Base-by-base conservation (phyloP, 2,888 invertebrate species). In the Osmoderma eremita region DNA sequence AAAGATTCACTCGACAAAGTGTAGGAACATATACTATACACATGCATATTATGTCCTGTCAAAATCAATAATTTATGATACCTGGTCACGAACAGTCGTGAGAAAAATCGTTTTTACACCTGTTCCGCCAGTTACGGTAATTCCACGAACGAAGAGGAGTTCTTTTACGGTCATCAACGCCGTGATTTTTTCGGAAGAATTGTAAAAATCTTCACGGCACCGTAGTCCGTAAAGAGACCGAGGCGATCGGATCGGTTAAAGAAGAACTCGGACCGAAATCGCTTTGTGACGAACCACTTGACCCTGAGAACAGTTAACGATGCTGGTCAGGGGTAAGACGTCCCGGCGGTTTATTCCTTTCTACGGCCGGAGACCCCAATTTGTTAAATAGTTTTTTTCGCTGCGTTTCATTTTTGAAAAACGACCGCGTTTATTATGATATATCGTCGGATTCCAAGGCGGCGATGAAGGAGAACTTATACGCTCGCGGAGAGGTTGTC, bases 391-490 rank as follows among this genome's bases (percentile, higher is more conserved):
- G 74, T 73, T 74, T 74, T 54, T 67, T 53, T 51, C 50, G 58
- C 50, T 51, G 50, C 22, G 24, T 68, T 65, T 75, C 48, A 20
- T 48, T 74, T 74, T 71, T 76, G 78, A 78, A 76, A 77, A 78
- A 78, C 77, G 77, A 75, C 74, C 75, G 73, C 72, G 73, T 77
- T 78, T 77, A 78, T 76, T 76, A 76, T 78, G 78, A 78, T 78
- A 75, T 77, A 78, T 77, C 67, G 71, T 64, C 58, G 58, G 13
- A 53, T 53, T 53, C 50, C 41, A 24, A 50, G 50, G 50, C 24
- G 50, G 50, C n/a, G 41, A 22, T 41, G 3, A 45, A 45, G 45
- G 8, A 30, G 30, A 58, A 58, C 58, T 18, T 24, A 58, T 58
- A 58, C 30, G 17, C 22, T 10, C 58, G 24, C 15, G 30, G 42